These are phyloP conservation scores for Sitodiplosis mosellana DNA, from an alignment of 1,140 invertebrate genomes.

Conservation along the genomic window DNA sequence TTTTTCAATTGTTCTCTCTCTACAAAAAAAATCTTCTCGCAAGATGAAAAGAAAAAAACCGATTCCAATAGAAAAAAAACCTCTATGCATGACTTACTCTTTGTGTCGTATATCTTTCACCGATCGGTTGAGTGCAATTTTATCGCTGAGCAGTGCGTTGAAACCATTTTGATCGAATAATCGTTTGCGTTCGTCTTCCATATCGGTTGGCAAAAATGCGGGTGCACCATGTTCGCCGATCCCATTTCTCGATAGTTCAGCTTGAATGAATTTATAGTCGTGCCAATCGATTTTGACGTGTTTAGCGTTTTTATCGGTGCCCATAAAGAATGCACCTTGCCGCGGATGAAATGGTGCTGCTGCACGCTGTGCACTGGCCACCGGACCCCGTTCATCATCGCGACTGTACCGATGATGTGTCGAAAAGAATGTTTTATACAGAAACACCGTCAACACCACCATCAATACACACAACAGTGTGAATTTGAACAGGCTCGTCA, in stretches of 20 bases:
- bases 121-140: constrained; percentile 66
- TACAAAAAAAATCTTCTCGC: constrained; percentile 1
- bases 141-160: constrained; percentile 75
- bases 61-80: constrained; percentile 4
- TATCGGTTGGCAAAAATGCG: constrained; percentile 34
- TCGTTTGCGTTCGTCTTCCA: constrained; percentile 41
- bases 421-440: not conserved
- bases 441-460: not conserved
- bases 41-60: constrained; percentile 1
- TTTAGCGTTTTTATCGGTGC: not conserved
- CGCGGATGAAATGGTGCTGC: not conserved
- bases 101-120: constrained; percentile 64
- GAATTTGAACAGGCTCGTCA: not conserved
- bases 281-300: constrained; percentile 65
- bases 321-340: not conserved
- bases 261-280: constrained; percentile 51
- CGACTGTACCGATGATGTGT: not conserved
- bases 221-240: constrained; percentile 54
- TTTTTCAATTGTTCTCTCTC: not conserved
- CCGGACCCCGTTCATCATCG: not conserved
- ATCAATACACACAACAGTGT: not conserved
- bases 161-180: constrained; percentile 69
- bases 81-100: constrained; percentile 46
- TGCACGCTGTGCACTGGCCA: not conserved
- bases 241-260: constrained; percentile 45